These are phyloP conservation scores for Rhyacichthys aspro DNA, from an alignment of 2,797 vertebrate species.

Conservation along the genomic window DNA sequence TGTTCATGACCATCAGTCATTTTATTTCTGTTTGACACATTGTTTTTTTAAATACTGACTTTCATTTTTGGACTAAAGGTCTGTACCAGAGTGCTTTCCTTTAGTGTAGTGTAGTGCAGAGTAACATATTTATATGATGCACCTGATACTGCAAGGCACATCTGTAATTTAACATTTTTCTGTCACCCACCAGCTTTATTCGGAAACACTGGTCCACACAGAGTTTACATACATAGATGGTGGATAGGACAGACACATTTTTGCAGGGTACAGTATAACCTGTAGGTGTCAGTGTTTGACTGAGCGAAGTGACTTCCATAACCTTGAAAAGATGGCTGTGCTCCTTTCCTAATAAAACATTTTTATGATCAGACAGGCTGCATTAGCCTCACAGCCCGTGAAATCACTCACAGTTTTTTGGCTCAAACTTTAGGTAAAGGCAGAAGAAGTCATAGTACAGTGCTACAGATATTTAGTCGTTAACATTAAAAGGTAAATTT, in stretches of 20 bases:
- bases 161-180: neutral
- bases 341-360: conserved; percentile 34
- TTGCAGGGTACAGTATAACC: conserved; percentile 45
- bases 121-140: neutral
- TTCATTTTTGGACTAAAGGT: conserved; percentile 11
- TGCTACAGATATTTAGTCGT: neutral
- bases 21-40: conserved; percentile 42
- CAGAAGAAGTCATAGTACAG: conserved; percentile 4
- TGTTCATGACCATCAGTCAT: conserved; percentile 50
- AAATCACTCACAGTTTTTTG: conserved; percentile 23
- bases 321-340: conserved; percentile 46
- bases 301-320: conserved; percentile 39
- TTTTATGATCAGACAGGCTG: conserved; percentile 54
- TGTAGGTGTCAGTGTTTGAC: conserved; percentile 74
- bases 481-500: neutral
- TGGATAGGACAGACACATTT: conserved; percentile 16
- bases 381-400: conserved; percentile 28
- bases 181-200: neutral
- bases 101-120: too few relatives aligned
- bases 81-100: too few relatives aligned
- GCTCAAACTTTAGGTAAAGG: neutral
- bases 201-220: neutral
- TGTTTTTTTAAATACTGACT: conserved; percentile 15
- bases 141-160: neutral
- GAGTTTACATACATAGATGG: neutral